Conservation (phyloP, 2,888 invertebrate genomes). For the Scaptomyza polygonia region DNA sequence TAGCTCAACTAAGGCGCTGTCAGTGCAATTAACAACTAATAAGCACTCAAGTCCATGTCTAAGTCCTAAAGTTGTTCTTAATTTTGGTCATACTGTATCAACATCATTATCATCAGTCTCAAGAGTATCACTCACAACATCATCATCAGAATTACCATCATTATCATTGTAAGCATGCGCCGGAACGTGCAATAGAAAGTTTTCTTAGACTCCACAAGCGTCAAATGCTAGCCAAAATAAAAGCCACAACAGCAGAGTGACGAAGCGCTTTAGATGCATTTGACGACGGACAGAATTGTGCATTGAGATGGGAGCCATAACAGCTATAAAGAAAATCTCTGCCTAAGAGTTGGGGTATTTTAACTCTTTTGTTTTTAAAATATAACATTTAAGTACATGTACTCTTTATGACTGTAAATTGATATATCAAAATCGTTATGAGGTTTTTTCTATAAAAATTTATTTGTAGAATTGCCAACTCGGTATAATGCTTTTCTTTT, state of each 20-base stretch:
- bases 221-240: constrained; percentile 41
- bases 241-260: constrained; percentile 67
- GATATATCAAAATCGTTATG: too few species aligned
- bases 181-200: constrained; percentile 53
- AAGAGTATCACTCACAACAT: constrained; percentile 10
- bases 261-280: constrained; percentile 59
- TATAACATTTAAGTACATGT: too few species aligned
- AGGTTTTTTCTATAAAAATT: too few species aligned
- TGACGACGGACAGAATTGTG: too few species aligned
- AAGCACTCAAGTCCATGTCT: constrained; percentile 41
- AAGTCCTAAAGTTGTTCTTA: constrained; percentile 39
- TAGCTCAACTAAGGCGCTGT: constrained; percentile 44
- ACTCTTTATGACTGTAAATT: too few species aligned
- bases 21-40: constrained; percentile 56
- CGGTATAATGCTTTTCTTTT: too few species aligned
- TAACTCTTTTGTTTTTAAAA: too few species aligned
- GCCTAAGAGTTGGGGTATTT: too few species aligned
- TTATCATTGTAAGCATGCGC: constrained; percentile 29
- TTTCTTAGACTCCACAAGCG: constrained; percentile 40
- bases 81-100: constrained; percentile 36
- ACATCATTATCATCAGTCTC: constrained; percentile 21
- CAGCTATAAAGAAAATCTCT: too few species aligned
- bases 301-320: too few species aligned
- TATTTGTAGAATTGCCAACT: too few species aligned
- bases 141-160: constrained; percentile 28